Conservation (phyloP, 2,888 invertebrate species). For the Leucophenga maculata region DNA sequence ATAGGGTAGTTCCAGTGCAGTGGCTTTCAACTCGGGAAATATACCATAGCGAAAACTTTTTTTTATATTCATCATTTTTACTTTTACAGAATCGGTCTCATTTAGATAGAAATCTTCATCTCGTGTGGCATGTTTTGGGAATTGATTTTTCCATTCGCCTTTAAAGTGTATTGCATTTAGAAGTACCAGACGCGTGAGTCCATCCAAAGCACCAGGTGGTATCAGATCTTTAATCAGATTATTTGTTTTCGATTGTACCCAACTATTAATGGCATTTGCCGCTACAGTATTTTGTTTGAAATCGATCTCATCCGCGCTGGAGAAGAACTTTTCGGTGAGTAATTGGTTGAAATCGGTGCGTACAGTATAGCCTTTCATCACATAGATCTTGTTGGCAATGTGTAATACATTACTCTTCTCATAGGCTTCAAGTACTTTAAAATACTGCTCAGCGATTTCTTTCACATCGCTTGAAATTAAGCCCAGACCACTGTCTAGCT, state of each 20-base stretch:
- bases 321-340: slow-evolving; percentile 77
- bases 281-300: slow-evolving; percentile 75
- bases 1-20: slow-evolving; percentile 82
- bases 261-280: slow-evolving; percentile 80
- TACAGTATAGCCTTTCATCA: slow-evolving; percentile 75
- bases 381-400: slow-evolving; percentile 84
- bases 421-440: slow-evolving; percentile 70
- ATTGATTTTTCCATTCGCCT: slow-evolving; percentile 81
- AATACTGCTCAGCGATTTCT: slow-evolving; percentile 75
- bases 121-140: slow-evolving; percentile 75
- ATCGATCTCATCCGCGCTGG: slow-evolving; percentile 78
- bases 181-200: slow-evolving; percentile 78
- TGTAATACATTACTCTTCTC: slow-evolving; percentile 68
- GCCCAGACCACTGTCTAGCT: slow-evolving; percentile 74
- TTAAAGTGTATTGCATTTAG: slow-evolving; percentile 86
- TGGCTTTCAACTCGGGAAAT: slow-evolving; percentile 72
- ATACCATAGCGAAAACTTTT: slow-evolving; percentile 72
- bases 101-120: slow-evolving; percentile 78
- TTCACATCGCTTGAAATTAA: slow-evolving; percentile 66
- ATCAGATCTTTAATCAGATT: slow-evolving; percentile 85
- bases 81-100: slow-evolving; percentile 73
- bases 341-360: slow-evolving; percentile 75
- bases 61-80: slow-evolving; percentile 80
- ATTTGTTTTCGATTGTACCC: slow-evolving; percentile 86
- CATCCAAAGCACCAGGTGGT: slow-evolving; percentile 73